Base-by-base conservation (phyloP, 2,113 vertebrate species). In the Anolis carolinensis region DNA sequence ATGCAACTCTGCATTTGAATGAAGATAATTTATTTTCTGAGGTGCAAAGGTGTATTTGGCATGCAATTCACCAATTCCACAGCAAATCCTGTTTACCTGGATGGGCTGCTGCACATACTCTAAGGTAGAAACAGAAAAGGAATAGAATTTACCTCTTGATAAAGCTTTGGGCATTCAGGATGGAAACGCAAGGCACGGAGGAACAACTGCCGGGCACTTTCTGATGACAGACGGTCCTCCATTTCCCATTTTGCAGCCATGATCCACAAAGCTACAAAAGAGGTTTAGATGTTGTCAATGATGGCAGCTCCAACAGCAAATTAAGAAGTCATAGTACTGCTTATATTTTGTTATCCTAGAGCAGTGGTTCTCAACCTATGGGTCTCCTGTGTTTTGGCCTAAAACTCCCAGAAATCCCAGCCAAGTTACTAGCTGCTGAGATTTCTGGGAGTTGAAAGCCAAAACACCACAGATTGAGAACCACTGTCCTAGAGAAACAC, bases 201-300 rank as follows among this genome's bases (percentile, higher is more conserved):
- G 91, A 99, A 99, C 65, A 99, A 92, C 20, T 97, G 98, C 84
- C 99, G 96, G n/a, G 98, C 97, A 9, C 96, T 99, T 92, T 99
- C 99, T n/a, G 98, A 97, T 0, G 98, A 99, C 14, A 96, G 90
- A 0, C 92, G 93, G 79, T 99, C 97, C 95, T 99, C 99, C 96
- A 99, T 96, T 94, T 99, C 98, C 95, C 97, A 98, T 88, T 99
- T 99, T 82, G 99, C 98, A 5, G 98, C 98, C 98, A 99, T 98
- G 89, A 99, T 98, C 99, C 99, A 99, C 91, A 99, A 91, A 25
- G 96, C 99, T 99, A 62, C 23, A 93, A 87, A 2, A 63, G 34
- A 70, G 1, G 63, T 1, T 76, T 2, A 85, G 23, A 82, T 52
- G 14, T 36, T 3, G 36, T 55, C 39, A 10, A 30, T 55, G 25